Percentiles rank a stretch among this genome's conserved stretches.
Conservation (phyloP, 37 sponge, comb jelly and placozoan genomes). For the Ianthella basta region DNA sequence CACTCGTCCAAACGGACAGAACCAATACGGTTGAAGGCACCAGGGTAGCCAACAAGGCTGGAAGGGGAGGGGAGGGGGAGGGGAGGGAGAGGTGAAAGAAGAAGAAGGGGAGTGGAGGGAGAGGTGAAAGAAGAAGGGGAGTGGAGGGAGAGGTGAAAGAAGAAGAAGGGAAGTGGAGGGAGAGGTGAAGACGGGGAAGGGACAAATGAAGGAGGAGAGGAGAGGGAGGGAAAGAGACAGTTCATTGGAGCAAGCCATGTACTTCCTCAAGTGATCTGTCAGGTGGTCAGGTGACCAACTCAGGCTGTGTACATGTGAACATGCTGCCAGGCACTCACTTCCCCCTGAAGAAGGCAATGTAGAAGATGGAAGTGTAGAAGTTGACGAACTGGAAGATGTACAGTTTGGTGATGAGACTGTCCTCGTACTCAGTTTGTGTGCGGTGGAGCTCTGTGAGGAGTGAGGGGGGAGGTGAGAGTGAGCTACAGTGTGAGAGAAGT, state of each 20-base stretch:
- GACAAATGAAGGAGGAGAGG: background rate
- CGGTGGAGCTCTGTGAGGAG: conserved; percentile 87
- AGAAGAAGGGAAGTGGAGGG: background rate
- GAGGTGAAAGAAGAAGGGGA: background rate
- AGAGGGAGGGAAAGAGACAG: background rate
- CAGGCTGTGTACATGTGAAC: too few species aligned
- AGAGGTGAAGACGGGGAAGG: too few species aligned
- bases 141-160: background rate
- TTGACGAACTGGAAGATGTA: conserved; percentile 95
- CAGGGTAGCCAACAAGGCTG: conserved; percentile 73
- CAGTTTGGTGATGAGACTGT: conserved; percentile 93
- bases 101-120: background rate
- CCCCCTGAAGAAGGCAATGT: conserved; percentile 96
- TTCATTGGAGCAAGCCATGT: background rate
- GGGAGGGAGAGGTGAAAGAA: background rate
- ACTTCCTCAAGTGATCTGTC: too few species aligned
- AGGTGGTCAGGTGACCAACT: background rate
- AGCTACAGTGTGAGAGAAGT: conserved; percentile 4
- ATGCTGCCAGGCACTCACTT: conserved; percentile 64
- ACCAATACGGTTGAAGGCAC: conserved; percentile 69
- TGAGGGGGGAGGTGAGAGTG: background rate
- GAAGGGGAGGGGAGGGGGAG: background rate
- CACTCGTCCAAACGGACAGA: conserved; percentile 91
- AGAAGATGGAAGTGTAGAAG: conserved; percentile 90
- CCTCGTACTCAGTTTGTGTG: conserved; percentile 97